A percentile compares a stretch with the other conserved stretches of the same genome.
These are phyloP conservation scores for Fragum whitleyi DNA, from an alignment of 2,888 invertebrate species.

Conservation along the genomic window DNA sequence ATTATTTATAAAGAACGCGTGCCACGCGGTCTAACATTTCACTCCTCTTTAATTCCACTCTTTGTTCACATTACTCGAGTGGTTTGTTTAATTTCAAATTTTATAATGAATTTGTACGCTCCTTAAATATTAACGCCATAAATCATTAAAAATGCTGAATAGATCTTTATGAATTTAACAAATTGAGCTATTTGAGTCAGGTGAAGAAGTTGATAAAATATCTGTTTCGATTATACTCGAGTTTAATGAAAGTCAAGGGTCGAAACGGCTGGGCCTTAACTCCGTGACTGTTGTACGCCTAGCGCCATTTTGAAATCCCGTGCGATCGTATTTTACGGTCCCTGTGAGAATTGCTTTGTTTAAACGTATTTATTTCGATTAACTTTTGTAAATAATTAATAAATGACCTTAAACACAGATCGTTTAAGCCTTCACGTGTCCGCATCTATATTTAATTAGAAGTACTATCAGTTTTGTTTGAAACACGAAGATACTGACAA, in stretches of 20 bases:
- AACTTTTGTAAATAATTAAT: slow-evolving; percentile 62
- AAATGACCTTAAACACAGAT: slow-evolving; percentile 56
- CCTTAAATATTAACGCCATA: neutral
- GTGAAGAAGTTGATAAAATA: neutral
- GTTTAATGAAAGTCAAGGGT: neutral
- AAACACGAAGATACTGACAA: slow-evolving; percentile 15
- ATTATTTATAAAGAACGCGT: slow-evolving; percentile 13
- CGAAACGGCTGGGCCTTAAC: neutral
- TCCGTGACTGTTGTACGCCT: slow-evolving; percentile 22
- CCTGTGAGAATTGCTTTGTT: slow-evolving; percentile 27
- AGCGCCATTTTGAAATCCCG: slow-evolving; percentile 22
- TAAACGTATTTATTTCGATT: slow-evolving; percentile 60
- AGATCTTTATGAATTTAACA: neutral
- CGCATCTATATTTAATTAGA: slow-evolving; percentile 51
- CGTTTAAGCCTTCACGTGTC: slow-evolving; percentile 28
- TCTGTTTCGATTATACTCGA: neutral
- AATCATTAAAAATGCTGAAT: neutral
- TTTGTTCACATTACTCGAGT: neutral
- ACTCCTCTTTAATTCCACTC: neutral
- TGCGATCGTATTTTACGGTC: neutral
- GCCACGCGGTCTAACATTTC: slow-evolving; percentile 19
- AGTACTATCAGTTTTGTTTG: slow-evolving; percentile 15
- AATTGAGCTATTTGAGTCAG: no score
- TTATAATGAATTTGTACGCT: neutral
- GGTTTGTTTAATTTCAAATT: neutral